These are phyloP conservation scores for Poecilia picta DNA, from an alignment of 2,797 vertebrate species.

Conservation along the genomic window DNA sequence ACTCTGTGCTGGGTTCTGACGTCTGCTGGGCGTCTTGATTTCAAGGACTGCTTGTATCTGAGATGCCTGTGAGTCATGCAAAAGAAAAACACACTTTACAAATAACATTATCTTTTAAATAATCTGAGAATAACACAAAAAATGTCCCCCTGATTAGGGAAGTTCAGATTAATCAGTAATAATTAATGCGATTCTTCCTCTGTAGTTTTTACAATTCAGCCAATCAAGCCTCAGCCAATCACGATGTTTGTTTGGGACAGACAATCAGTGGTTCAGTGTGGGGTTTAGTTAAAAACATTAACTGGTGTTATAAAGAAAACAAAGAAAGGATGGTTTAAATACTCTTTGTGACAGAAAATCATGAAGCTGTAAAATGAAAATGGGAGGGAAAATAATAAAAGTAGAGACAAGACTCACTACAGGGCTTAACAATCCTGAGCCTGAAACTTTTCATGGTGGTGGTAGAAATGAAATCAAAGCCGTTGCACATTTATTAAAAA, in stretches of 20 bases:
- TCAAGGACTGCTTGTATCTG: slow-evolving; percentile 11
- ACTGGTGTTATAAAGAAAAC: background rate
- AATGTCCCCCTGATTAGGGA: slow-evolving; percentile 31
- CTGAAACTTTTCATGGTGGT: background rate
- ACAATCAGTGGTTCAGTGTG: slow-evolving; percentile 7
- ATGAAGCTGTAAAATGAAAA: background rate
- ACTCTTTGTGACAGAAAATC: background rate
- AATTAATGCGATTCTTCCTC: slow-evolving; percentile 22
- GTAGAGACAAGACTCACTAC: background rate
- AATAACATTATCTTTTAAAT: slow-evolving; percentile 13
- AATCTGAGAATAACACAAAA: slow-evolving; percentile 12
- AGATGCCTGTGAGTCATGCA: background rate
- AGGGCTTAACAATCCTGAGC: background rate
- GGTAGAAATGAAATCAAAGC: background rate
- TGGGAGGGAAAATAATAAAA: background rate
- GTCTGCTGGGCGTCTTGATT: slow-evolving; percentile 46
- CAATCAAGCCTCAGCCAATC: slow-evolving; percentile 49
- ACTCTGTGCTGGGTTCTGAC: slow-evolving; percentile 62
- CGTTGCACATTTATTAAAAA: background rate
- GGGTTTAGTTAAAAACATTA: slow-evolving; percentile 11
- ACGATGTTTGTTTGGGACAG: slow-evolving; percentile 28
- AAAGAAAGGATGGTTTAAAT: background rate
- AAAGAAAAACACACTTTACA: background rate
- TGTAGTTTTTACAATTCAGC: slow-evolving; percentile 22
- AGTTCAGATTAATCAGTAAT: slow-evolving; percentile 34